Evolutionary conservation across 2,113 vertebrate species (phyloP).

Genomic region (Verasper variegatus): DNA sequence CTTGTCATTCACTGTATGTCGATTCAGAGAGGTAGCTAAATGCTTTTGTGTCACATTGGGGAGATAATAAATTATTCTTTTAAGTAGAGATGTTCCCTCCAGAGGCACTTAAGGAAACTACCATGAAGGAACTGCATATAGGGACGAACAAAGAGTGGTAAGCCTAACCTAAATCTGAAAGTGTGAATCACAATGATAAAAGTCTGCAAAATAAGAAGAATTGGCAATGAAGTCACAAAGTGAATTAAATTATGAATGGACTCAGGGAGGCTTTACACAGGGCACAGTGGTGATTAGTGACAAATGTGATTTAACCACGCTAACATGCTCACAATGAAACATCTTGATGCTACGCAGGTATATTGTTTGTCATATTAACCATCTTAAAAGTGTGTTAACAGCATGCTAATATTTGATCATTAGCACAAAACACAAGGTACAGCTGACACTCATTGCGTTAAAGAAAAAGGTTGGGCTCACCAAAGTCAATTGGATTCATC

Average conservation of each 20-base stretch:
- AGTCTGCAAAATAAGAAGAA: not conserved
- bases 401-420: too few species aligned
- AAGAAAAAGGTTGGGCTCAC: not conserved
- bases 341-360: not conserved
- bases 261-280: not conserved
- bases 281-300: not conserved
- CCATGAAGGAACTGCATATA: not conserved
- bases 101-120: constrained; percentile 13
- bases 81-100: constrained; percentile 6
- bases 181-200: not conserved
- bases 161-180: not conserved
- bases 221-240: not conserved
- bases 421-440: not conserved
- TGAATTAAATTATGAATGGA: not conserved
- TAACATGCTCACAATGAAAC: not conserved
- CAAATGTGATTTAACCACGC: not conserved
- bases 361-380: not conserved
- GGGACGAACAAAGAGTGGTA: not conserved
- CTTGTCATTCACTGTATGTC: not conserved
- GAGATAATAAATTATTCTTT: constrained; percentile 44
- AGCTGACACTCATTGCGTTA: not conserved
- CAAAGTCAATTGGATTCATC: not conserved
- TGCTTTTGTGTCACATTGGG: constrained; percentile 15
- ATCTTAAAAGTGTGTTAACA: not conserved
- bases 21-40: not conserved